These are phyloP conservation scores for Hedychridium roseum DNA, from an alignment of 2,888 invertebrate genomes.

Conservation along the genomic window DNA sequence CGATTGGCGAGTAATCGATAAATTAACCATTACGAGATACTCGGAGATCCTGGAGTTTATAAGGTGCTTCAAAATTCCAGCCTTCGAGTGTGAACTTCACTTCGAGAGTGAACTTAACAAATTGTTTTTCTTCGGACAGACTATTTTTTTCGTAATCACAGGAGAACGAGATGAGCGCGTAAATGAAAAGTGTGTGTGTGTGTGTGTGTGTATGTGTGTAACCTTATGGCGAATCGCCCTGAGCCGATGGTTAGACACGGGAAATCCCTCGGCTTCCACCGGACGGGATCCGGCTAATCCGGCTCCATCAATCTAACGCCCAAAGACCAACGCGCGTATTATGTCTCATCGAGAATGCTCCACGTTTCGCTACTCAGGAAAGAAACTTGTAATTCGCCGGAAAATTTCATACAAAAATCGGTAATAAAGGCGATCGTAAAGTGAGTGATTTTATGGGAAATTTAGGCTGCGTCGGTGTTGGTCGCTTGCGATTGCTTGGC, in stretches of 20 bases:
- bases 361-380: no score
- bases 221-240: slow-evolving; percentile 40
- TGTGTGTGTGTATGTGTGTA: no score
- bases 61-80: background rate
- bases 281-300: slow-evolving; percentile 53
- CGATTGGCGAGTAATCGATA: background rate
- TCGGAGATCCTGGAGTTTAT: no score
- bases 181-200: no score
- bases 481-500: slow-evolving; percentile 30
- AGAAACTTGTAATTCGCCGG: no score
- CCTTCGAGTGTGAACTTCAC: no score
- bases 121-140: no score
- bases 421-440: background rate
- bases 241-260: slow-evolving; percentile 43
- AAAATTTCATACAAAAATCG: slow-evolving; percentile 14
- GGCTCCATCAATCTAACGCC: slow-evolving; percentile 57
- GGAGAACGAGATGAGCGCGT: slow-evolving; percentile 21
- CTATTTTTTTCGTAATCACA: slow-evolving; percentile 34
- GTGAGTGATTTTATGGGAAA: no score
- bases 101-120: no score
- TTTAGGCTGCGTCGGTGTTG: no score
- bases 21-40: no score
- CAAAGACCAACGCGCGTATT: slow-evolving; percentile 30
- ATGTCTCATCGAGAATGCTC: slow-evolving; percentile 23
- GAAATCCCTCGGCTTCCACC: slow-evolving; percentile 45